Evolutionary conservation across 2,797 vertebrate species (phyloP).

Genomic region (Amblyopsis hoosieri): DNA sequence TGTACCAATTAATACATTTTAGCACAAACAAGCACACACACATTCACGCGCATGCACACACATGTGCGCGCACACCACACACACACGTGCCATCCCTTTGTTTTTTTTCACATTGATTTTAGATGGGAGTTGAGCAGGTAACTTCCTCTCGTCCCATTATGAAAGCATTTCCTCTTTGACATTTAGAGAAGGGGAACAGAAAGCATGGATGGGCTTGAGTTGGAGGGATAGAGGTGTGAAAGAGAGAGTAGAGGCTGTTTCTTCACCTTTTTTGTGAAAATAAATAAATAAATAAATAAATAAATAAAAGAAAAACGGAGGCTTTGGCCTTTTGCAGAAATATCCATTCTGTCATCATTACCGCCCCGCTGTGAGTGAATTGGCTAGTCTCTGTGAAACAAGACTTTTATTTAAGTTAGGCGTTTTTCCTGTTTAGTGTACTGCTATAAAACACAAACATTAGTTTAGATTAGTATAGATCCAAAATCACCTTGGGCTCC

Average conservation of each 20-base stretch:
- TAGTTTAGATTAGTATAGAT: neutral
- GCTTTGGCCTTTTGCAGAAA: conserved; percentile 59
- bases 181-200: conserved; percentile 61
- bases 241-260: conserved; percentile 25
- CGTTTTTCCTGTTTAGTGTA: conserved; percentile 6
- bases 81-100: conserved; percentile 50
- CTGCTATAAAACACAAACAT: neutral
- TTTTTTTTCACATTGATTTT: conserved; percentile 64
- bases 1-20: too few species aligned
- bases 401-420: neutral
- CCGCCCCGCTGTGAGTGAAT: conserved; percentile 26
- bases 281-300: conserved; percentile 33
- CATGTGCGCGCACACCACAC: neutral
- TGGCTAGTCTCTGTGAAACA: conserved; percentile 11
- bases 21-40: neutral
- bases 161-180: conserved; percentile 69
- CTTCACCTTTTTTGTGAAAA: conserved; percentile 48
- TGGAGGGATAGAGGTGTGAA: conserved; percentile 8
- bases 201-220: conserved; percentile 10
- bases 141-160: conserved; percentile 58
- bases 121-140: conserved; percentile 57
- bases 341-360: conserved; percentile 51
- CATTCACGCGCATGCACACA: neutral
- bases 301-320: conserved; percentile 32
- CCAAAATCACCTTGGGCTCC: neutral